These are phyloP conservation scores for Hozukius guyotensis DNA, from an alignment of 2,797 vertebrate species.

Conservation along the genomic window DNA sequence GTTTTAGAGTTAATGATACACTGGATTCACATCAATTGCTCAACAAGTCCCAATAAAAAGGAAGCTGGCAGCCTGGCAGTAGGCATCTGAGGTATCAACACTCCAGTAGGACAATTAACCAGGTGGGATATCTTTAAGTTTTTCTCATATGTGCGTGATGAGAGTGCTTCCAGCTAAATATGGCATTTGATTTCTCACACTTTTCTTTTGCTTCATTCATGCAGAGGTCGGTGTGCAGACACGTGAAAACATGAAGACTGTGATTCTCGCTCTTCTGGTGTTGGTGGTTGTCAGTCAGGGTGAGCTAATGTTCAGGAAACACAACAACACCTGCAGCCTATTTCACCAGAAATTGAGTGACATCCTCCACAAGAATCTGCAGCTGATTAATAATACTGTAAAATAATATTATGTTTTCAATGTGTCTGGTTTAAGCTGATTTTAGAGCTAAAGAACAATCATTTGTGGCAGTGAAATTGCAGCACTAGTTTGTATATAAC, in stretches of 20 bases:
- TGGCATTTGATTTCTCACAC: background rate
- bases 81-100: background rate
- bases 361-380: background rate
- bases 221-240: background rate
- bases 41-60: background rate
- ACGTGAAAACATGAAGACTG: constrained; percentile 45
- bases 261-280: constrained; percentile 31
- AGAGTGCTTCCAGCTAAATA: fast-evolving
- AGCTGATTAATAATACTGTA: background rate
- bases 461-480: background rate
- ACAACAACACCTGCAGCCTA: background rate
- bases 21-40: background rate
- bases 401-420: background rate
- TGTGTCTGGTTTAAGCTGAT: background rate
- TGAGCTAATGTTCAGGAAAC: constrained; percentile 13
- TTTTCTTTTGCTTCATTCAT: background rate
- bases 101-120: background rate
- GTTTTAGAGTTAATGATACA: background rate
- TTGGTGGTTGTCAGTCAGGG: constrained; percentile 41
- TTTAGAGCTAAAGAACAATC: background rate
- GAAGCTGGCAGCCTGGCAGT: background rate
- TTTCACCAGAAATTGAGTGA: background rate
- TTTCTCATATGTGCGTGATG: fast-evolving
- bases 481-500: background rate
- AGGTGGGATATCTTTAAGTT: background rate